These are phyloP conservation scores for Sicus ferrugineus DNA, from an alignment of 2,888 invertebrate genomes.

Conservation along the genomic window DNA sequence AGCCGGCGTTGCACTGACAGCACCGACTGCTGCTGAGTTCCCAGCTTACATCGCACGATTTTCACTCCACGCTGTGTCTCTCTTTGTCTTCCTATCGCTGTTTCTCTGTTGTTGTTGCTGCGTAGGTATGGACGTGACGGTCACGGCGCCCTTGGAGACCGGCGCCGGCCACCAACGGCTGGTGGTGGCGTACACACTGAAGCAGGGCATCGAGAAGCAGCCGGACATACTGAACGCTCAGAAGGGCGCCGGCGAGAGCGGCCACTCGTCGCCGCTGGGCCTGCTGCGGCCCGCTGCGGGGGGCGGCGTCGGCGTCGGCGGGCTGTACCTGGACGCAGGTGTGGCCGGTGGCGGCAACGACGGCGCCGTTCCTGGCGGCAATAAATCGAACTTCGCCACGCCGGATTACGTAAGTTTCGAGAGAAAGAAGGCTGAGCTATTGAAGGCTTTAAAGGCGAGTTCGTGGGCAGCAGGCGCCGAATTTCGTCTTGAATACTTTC, in stretches of 20 bases:
- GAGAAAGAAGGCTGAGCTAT: no score
- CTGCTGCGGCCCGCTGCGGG: conserved; percentile 59
- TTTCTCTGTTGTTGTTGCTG: conserved; percentile 9
- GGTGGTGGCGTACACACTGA: conserved; percentile 85
- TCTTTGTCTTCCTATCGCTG: conserved; percentile 1
- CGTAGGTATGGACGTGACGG: conserved; percentile 65
- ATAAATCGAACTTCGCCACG: conserved; percentile 49
- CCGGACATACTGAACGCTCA: conserved; percentile 85
- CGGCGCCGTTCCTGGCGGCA: conserved; percentile 47
- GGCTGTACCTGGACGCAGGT: conserved; percentile 50
- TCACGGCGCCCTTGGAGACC: conserved; percentile 73
- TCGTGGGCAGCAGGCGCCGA: no score
- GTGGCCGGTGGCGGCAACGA: conserved; percentile 39
- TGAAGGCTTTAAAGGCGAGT: no score
- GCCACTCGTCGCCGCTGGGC: conserved; percentile 60
- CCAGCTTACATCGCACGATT: not conserved
- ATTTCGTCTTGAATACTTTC: no score
- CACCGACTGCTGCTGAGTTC: not conserved
- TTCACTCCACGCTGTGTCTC: not conserved
- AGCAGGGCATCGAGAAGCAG: conserved; percentile 76
- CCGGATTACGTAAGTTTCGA: conserved; percentile 60
- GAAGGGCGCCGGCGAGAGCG: conserved; percentile 68
- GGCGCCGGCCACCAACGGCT: conserved; percentile 85
- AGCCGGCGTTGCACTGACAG: no score
- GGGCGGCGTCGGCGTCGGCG: conserved; percentile 34